Evolutionary conservation across 2,113 vertebrate species (phyloP).

Genomic region (Pipa parva): DNA sequence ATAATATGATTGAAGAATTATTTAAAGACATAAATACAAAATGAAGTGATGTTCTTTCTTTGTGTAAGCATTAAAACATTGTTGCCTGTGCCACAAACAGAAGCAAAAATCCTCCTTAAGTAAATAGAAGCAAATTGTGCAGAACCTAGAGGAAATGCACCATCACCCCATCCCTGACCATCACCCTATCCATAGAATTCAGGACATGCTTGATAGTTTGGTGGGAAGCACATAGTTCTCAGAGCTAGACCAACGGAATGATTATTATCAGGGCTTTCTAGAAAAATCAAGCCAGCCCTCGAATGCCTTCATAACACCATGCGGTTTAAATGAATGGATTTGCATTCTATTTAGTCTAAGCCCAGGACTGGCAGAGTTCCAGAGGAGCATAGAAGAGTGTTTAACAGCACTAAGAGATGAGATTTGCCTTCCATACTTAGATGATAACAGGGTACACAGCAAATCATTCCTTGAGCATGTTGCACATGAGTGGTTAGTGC

Average conservation of each 20-base stretch:
- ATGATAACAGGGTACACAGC: neutral
- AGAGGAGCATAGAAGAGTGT: no score
- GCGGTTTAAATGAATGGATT: neutral
- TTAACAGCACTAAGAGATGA: neutral
- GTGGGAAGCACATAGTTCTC: neutral
- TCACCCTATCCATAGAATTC: neutral
- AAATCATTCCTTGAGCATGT: neutral
- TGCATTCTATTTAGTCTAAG: neutral
- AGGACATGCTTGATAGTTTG: neutral
- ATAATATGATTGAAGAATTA: neutral
- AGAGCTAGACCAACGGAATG: neutral
- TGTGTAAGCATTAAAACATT: neutral
- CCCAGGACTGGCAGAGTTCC: neutral
- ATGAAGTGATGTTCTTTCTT: neutral
- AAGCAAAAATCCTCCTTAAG: neutral
- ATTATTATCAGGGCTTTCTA: neutral
- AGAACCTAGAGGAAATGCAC: no score
- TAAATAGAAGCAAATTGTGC: no score
- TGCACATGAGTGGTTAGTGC: neutral
- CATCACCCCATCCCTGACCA: neutral
- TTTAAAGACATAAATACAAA: neutral
- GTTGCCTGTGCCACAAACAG: neutral
- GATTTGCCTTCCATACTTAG: neutral
- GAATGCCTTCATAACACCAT: neutral
- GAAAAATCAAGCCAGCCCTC: neutral